A percentile compares a stretch with the other conserved stretches of the same genome.
phyloP scores from a whole-genome alignment of 2,888 invertebrate genomes.

The Heteromurus nitidus region DNA sequence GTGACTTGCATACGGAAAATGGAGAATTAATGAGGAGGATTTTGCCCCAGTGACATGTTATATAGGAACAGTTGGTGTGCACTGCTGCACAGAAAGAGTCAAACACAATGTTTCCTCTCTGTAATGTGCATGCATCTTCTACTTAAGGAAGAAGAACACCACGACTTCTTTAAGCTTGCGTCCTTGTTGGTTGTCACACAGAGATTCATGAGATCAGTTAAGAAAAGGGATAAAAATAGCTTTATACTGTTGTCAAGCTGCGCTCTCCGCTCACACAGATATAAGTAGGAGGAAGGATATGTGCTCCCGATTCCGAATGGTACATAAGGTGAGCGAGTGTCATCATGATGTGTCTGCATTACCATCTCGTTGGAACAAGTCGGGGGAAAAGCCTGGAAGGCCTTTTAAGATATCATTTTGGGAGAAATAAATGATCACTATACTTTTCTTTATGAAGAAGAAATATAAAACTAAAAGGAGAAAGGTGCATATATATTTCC shows the following conservation, averaged over 20 bases:
- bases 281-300: no score
- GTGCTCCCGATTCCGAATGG: background rate
- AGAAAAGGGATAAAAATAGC: conserved; percentile 37
- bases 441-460: no score
- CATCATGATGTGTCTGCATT: background rate
- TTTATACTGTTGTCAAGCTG: conserved; percentile 16
- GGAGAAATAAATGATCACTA: conserved; percentile 12
- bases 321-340: background rate
- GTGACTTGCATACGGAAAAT: conserved; percentile 49
- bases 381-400: background rate
- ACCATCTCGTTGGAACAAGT: background rate
- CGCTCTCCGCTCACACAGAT: no score
- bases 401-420: background rate
- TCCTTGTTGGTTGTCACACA: conserved; percentile 55
- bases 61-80: background rate
- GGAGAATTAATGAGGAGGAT: conserved; percentile 58
- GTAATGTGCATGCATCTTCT: conserved; percentile 11
- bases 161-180: conserved; percentile 46
- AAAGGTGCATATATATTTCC: no score
- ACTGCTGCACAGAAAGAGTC: background rate
- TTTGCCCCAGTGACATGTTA: conserved; percentile 10
- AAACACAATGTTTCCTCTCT: conserved; percentile 9
- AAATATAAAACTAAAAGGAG: no score
- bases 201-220: conserved; percentile 59
- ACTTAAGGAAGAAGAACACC: conserved; percentile 10